Conservation (phyloP, 2,888 invertebrate species). For the Drosophila fungiperda region DNA sequence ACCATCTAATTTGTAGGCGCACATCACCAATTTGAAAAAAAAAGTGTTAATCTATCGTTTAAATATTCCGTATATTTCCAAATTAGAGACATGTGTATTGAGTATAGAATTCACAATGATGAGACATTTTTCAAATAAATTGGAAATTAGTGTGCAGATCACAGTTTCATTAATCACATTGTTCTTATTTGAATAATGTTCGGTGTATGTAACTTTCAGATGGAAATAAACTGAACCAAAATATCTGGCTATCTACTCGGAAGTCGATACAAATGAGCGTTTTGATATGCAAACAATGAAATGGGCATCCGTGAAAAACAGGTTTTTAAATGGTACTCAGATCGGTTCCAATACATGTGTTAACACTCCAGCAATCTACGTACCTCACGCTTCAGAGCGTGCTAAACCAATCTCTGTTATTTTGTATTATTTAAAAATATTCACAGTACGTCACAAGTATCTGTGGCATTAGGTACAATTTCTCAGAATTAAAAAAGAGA, state of each 20-base stretch:
- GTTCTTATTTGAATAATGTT: not conserved
- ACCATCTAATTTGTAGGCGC: conserved; percentile 30
- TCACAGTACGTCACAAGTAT: conserved; percentile 19
- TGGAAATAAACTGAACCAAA: not conserved
- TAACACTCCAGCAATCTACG: not conserved
- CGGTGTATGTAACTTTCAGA: not conserved
- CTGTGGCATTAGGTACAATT: conserved; percentile 45
- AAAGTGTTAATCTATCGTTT: conserved; percentile 28
- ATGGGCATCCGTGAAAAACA: conserved; percentile 34
- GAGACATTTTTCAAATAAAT: not conserved
- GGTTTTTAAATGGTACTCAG: conserved; percentile 40
- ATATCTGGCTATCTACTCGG: not conserved
- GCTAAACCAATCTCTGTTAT: not conserved
- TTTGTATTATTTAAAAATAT: not conserved
- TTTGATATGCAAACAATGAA: conserved; percentile 25
- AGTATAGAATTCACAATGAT: not conserved
- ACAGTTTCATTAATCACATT: not conserved
- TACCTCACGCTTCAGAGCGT: not conserved
- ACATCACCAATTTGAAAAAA: not conserved
- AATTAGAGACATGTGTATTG: not conserved
- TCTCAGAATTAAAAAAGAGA: conserved; percentile 54
- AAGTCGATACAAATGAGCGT: not conserved
- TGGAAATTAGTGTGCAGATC: not conserved
- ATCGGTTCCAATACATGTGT: conserved; percentile 1
- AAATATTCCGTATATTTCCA: conserved; percentile 22